These are phyloP conservation scores for Campylorhamphus procurvoides DNA, from an alignment of 2,113 vertebrate species.

Conservation along the genomic window DNA sequence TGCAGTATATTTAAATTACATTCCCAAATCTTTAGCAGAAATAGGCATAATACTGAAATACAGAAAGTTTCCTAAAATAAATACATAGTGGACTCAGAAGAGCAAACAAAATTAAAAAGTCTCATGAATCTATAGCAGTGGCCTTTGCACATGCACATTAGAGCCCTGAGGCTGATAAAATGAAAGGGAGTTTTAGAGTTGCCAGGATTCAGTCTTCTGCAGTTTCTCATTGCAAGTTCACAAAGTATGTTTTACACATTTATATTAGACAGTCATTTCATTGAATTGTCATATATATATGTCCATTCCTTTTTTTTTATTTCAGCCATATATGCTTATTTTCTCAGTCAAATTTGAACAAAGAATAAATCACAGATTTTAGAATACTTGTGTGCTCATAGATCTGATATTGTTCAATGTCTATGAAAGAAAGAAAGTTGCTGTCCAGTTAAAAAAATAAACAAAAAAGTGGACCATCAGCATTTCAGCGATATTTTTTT, in stretches of 20 bases:
- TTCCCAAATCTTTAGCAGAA: background rate
- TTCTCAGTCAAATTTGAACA: background rate
- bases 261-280: background rate
- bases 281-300: background rate
- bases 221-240: background rate
- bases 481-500: background rate
- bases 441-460: background rate
- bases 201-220: background rate
- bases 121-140: background rate
- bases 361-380: background rate
- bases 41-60: background rate
- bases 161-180: background rate
- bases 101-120: background rate
- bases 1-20: background rate
- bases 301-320: background rate
- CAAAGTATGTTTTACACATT: background rate
- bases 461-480: background rate
- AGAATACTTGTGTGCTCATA: background rate
- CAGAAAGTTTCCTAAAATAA: background rate
- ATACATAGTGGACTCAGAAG: background rate
- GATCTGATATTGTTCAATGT: background rate
- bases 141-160: background rate
- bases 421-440: background rate
- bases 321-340: background rate
- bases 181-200: background rate